Evolutionary conservation across 2,113 vertebrate genomes (phyloP).

Genomic region (Leptobrachium ailaonicum): DNA sequence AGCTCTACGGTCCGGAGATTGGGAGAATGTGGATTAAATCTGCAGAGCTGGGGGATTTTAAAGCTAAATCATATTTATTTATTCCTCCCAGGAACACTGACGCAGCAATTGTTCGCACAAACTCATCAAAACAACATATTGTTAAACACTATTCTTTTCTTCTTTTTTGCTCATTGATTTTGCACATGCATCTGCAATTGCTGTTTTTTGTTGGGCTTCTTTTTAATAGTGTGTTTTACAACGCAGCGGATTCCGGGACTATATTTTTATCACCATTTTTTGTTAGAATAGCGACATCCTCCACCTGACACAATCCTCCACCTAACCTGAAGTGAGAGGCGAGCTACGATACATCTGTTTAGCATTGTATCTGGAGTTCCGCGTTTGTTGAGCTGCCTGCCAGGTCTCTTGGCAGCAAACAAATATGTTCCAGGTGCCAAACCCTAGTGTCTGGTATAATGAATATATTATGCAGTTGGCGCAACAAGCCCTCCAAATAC

Average conservation of each 20-base stretch:
- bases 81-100: too few relatives aligned
- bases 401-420: conserved; percentile 19
- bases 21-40: background rate
- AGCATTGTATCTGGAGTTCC: conserved; percentile 13
- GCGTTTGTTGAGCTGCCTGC: conserved; percentile 12
- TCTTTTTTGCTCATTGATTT: too few relatives aligned
- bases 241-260: background rate
- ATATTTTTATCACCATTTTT: background rate
- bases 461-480: conserved; percentile 24
- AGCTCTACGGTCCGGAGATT: background rate
- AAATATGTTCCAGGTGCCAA: conserved; percentile 22
- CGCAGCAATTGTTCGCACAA: too few relatives aligned
- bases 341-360: background rate
- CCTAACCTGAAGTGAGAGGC: background rate
- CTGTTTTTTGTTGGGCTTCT: background rate
- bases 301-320: background rate
- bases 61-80: too few relatives aligned
- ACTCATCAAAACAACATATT: too few relatives aligned
- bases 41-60: background rate
- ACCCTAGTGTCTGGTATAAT: conserved; percentile 3
- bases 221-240: background rate
- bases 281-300: background rate
- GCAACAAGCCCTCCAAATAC: background rate
- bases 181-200: background rate
- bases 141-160: too few relatives aligned